Conservation (phyloP, 92 coral and sea anemone genomes). For the Desmophyllum pertusum region DNA sequence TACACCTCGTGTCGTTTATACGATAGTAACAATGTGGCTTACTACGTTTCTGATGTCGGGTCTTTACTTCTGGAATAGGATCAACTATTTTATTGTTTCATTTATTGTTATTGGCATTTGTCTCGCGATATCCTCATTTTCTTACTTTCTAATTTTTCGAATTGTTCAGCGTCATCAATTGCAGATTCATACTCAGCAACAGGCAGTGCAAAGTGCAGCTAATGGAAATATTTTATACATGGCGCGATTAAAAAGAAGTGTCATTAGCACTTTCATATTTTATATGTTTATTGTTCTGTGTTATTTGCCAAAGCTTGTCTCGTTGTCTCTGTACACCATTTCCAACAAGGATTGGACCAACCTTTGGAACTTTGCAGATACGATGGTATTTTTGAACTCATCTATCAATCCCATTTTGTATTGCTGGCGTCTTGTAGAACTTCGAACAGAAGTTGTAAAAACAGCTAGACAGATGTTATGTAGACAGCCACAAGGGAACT, state of each 20-base stretch:
- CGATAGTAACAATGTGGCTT: neutral
- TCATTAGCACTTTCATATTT: conserved; percentile 13
- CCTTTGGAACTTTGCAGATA: neutral
- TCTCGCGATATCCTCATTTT: neutral
- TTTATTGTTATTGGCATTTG: neutral
- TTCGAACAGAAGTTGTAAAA: neutral
- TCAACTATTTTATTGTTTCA: neutral
- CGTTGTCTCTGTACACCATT: neutral
- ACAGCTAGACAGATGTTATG: neutral
- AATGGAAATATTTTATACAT: neutral
- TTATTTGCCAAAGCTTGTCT: conserved; percentile 11
- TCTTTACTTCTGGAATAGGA: neutral
- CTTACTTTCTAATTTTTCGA: neutral
- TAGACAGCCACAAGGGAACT: neutral
- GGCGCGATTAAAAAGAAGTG: neutral
- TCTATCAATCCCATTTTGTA: neutral
- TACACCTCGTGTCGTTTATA: neutral
- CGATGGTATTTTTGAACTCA: neutral
- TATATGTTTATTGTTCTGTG: conserved; percentile 10
- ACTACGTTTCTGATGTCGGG: neutral
- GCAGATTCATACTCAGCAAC: conserved; percentile 7
- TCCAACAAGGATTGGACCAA: neutral
- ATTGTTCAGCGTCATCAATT: conserved; percentile 11
- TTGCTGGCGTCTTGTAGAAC: conserved; percentile 5
- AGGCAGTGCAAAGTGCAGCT: neutral